Evolutionary conservation across 1,140 invertebrate genomes (phyloP), one percentile per base, ranked within the genome.

Genomic region (Camponotus pennsylvanicus): DNA sequence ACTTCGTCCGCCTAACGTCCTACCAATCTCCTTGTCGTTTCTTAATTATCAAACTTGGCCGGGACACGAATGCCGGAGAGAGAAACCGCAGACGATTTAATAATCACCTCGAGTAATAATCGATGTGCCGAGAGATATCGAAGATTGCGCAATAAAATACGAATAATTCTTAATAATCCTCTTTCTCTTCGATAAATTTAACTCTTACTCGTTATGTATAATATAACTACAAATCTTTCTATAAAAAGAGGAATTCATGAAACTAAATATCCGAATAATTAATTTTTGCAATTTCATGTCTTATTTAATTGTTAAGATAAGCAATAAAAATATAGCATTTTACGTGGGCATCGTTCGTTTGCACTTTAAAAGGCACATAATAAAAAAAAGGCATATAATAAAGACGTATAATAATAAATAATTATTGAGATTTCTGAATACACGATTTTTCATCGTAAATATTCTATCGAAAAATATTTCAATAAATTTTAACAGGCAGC

Each of bases 11-110:
- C 52, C 89, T 88, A 27, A 37, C 66, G 52, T 76, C 40, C 63
- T 21, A 84, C 57, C 13, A 52, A 13, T 42, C 40, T 34, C 71
- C 69, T 55, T 32, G 49, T 71, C 27, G 34, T 18, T 61, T 83
- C 82, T 89, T 80, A 89, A 89, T 89, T 86, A 89, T 89, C 77
- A 71, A 77, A 59, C 71, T 88, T 71, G n/a, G 40, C 49, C 40
- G 52, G 4, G 3, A 3, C 45, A 37, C 37, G 37, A 45, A 15
- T 42, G 9, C n/a, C 11, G 18, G 15, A 27, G 57, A 27, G 8
- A 79, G 32, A 66, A 1, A 80, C 6, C 66, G 21, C 66, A n/a
- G 66, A 59, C 21, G 52, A 71, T 73, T 71, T 82, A 71, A 87
- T 82, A 80, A 82, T 80, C 42, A 87, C 34, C 2, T 32, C 45